Conservation (phyloP, 2,113 vertebrate species). For the Spilogale gracilis region DNA sequence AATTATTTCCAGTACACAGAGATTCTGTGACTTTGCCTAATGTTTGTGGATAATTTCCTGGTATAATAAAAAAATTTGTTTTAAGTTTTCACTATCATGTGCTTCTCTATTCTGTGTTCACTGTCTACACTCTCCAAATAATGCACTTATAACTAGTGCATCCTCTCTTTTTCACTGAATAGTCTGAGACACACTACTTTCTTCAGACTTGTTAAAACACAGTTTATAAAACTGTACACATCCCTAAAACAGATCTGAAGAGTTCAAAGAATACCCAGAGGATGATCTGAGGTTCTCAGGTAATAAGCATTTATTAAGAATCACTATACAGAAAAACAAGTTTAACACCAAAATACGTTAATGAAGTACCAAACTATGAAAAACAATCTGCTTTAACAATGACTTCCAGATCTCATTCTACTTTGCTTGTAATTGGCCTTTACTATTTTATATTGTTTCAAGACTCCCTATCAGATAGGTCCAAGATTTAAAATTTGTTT, state of each 20-base stretch:
- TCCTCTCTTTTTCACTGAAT: neutral
- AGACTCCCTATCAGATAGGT: neutral
- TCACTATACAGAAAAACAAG: neutral
- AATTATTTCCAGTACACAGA: neutral
- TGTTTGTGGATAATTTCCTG: neutral
- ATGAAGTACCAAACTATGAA: neutral
- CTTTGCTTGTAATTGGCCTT: neutral
- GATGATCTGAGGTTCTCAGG: neutral
- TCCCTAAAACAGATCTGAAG: neutral
- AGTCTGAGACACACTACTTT: slow-evolving; percentile 19
- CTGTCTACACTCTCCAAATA: neutral
- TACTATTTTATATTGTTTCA: neutral
- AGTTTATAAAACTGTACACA: neutral
- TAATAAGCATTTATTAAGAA: slow-evolving; percentile 7
- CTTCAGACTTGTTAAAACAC: neutral
- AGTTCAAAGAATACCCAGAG: neutral
- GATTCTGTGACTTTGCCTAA: neutral
- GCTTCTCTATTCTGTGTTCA: neutral
- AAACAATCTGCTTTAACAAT: neutral
- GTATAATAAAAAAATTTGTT: neutral
- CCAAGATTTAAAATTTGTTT: neutral
- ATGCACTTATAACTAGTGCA: neutral
- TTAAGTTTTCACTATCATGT: neutral
- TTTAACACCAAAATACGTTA: neutral
- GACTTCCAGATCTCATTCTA: neutral